Conservation (phyloP, 2,888 invertebrate species). For the Mythimna impura region DNA sequence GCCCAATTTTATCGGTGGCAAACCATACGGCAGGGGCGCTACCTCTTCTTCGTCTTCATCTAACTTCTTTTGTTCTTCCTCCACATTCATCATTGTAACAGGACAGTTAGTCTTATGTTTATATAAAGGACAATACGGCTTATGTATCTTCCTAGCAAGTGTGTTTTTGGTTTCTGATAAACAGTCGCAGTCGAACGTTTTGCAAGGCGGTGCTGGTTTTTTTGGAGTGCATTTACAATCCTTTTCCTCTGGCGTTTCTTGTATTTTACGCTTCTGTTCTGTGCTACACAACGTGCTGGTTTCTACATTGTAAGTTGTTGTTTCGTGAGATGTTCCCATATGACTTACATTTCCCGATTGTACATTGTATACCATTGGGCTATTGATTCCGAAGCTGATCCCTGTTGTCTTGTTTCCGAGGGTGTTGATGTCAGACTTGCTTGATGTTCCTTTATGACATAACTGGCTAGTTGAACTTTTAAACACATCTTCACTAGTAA, state of each 20-base stretch:
- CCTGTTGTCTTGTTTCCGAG: slow-evolving; percentile 57
- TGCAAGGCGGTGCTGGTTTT: slow-evolving; percentile 82
- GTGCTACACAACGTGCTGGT: background rate
- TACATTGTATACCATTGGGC: slow-evolving; percentile 43
- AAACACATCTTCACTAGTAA: slow-evolving; percentile 39
- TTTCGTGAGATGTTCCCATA: background rate
- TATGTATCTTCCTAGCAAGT: slow-evolving; percentile 79
- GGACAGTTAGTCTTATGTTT: slow-evolving; percentile 84
- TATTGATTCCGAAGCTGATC: slow-evolving; percentile 58
- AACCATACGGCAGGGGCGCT: slow-evolving; percentile 84
- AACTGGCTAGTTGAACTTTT: slow-evolving; percentile 56
- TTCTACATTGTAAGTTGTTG: slow-evolving; percentile 2
- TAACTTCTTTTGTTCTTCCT: slow-evolving; percentile 76
- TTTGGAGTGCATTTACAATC: slow-evolving; percentile 84
- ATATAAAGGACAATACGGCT: slow-evolving; percentile 83
- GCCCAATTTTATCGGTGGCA: slow-evolving; percentile 84
- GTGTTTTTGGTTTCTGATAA: slow-evolving; percentile 75
- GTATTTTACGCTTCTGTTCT: slow-evolving; percentile 31
- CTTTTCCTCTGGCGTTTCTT: slow-evolving; percentile 77
- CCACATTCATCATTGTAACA: slow-evolving; percentile 77
- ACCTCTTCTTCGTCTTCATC: slow-evolving; percentile 83
- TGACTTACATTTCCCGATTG: background rate
- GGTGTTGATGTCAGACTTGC: slow-evolving; percentile 53
- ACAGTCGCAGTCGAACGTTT: slow-evolving; percentile 85
- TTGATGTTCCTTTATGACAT: slow-evolving; percentile 55